Evolutionary conservation across 2,888 invertebrate genomes (phyloP), one percentile per base, ranked within the genome.

Genomic region (Oligia latruncula): DNA sequence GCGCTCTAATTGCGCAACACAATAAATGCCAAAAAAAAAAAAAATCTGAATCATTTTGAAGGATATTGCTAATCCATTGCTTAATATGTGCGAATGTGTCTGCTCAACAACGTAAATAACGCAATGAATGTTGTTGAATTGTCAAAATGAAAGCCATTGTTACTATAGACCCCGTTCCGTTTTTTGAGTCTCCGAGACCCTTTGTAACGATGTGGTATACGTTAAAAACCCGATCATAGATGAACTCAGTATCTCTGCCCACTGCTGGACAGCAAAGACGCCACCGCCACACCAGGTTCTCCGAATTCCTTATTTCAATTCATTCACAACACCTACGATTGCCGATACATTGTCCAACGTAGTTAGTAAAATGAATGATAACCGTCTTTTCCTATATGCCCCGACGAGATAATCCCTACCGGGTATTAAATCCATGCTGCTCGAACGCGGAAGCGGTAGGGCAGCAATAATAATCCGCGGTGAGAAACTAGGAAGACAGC

Each of bases 401-500:
- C 17, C 4, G n/a, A 20, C 23, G 73, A 46, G 43, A 20, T 49
- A 40, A 71, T 77, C 9, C n/a, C 49, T 66, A 70, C 87, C 77
- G 76, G 86, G 76, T 81, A 70, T 70, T 65, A 68, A 66, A 80
- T 75, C 64, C 68, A 49, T 40, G 67, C 82, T 67, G 70, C 46
- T 40, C 46, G 71, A 90, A 91, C 88, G 70, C 90, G 93, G 93
- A 93, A 93, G 90, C 79, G 84, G 82, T 86, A 90, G 90, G 88
- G 83, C 88, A 71, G n/a, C 58, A 23, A 75, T 78, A 72, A 77
- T 77, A 71, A 86, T 90, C 89, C 92, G 91, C 90, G 80, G 78
- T 87, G 62, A 76, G 71, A 77, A 83, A 89, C 90, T 81, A 93
- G 93, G 93, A 93, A 93, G 92, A 55, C 73, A 81, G 55, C 70